Evolutionary conservation across 2,113 vertebrate species (phyloP), one percentile per base, ranked within the genome.

Genomic region (Cynoglossus semilaevis): DNA sequence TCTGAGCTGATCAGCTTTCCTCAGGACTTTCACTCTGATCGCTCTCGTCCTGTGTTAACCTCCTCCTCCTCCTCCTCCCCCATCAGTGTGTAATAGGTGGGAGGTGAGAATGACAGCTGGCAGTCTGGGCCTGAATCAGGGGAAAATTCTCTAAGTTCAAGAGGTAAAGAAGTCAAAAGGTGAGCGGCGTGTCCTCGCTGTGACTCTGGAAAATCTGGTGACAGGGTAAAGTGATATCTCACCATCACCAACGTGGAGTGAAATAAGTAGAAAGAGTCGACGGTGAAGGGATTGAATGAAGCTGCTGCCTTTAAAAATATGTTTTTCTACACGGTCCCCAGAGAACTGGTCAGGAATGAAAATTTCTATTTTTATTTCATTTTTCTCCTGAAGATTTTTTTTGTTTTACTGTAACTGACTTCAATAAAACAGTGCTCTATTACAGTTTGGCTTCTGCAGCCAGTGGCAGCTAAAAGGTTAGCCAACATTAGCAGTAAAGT

Each of bases 161-260:
- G 81, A 90, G 86, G 83, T 89, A 88, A 86, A 85, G 52, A 68
- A 88, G 88, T 87, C 87, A 88, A 74, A 62, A 86, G 87, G 87
- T 88, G 87, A 88, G 72, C 55, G 47, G 44, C 48, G 18, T 82
- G 89, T 75, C 88, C 85, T 74, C 64, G 36, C 13, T 14, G 53
- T 88, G 88, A 89, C 88, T 84, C 81, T 64, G 56, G 80, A 74
- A 90, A 89, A 89, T 89, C 86, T 88, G 87, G 87, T 83, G 82
- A 90, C 77, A 81, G 74, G 18, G 87, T 88, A 89, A 91, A 88
- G 74, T 83, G 84, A 90, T 88, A 89, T 86, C 77, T 66, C 70
- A 7, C 75, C 73, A 72, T 44, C 45, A 51, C 74, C 62, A 63
- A 72, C 66, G 60, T 67, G 55, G 74, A 67, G 37, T 58, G 22